Evolutionary conservation across 2,888 invertebrate species (phyloP), one percentile per base, ranked within the genome.

Genomic region (Agrotis puta): DNA sequence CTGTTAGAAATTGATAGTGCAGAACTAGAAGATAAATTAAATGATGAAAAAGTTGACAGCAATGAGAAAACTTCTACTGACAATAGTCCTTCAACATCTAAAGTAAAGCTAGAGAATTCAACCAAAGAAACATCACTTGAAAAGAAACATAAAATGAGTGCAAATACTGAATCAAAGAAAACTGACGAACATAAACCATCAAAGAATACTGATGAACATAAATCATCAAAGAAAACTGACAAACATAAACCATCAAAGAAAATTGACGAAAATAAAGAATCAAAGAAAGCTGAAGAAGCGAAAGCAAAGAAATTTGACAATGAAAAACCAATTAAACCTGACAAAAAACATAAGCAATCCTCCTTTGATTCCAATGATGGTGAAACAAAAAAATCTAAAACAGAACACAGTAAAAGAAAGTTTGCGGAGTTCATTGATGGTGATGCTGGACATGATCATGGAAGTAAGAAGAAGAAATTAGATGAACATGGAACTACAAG

Each of bases 1-100:
- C 92, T 98, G 20, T 88, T 97, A 76, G 97, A 97, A 88, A 90
- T 98, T 72, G 98, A 98, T 92, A 96, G 96, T 82, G 88, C 94
- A 75, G 90, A 93, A 45, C 47, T 82, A 59, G 80, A 83, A 67
- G 58, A 56, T 56, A 81, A 83, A 64, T 11, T 50, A 43, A 69
- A 73, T 61, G 22, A 72, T 16, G 33, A 56, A 11, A 77, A 72
- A 59, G 4, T 9, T 20, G 13, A 7, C 3, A 62, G 33, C 6
- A 48, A 47, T 56, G 69, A 78, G 1, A 71, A 53, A 59, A 53
- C 63, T 4, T 39, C 22, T 2, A 48, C 51, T 64, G 61, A 61
- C 39, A 67, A 57, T 16, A 65, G 56, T 33, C 22, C 69, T 5
- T 56, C 73, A 43, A 18, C 72, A 56, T 83, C 83, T 6, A 78